Base-by-base conservation (phyloP, 30 jellyfish, hydroid and myxozoan genomes). In the Hydractinia echinata region DNA sequence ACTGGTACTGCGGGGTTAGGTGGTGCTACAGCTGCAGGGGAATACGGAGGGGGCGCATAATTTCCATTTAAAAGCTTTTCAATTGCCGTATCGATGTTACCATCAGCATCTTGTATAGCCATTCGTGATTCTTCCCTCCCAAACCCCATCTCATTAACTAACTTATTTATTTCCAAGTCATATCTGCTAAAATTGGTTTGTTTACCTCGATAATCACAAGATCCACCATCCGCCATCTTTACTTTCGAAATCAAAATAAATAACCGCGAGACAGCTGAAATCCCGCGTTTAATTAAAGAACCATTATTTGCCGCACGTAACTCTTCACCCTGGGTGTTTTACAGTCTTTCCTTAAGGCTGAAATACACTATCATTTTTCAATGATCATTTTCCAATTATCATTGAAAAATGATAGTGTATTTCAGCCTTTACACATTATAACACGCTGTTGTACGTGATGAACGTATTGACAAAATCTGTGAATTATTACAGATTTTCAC, bases 21-120 rank as follows among this genome's bases (percentile, higher is more conserved):
- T 13, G 83, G n/a, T 39, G 15, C 16, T 53, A 13, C 20, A 11
- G 3, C 21, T 10, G 21, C 14, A 18, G 10, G 66, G 48, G 96
- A 61, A 74, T 93, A 93, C 18, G 99, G 94, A 16, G 99, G 99
- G 16, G 96, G 99, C 4, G 93, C 88, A 61, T 86, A 91, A n/a
- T 66, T 74, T 18, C 96, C 96, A 1, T 82, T 58, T n/a, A 79
- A 18, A 6, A 93, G 89, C 64, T 87, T 81, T 53, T 83, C 86
- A 10, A 93, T 77, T 9, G 99, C 95, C 64, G 56, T 15, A 54
- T 93, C 88, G 11, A 87, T 55, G 55, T 93, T 79, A 20, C 99
- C 99, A 58, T 81, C 54, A 56, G 87, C 61, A 21, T 87, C 96
- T 13, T 73, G 64, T 13, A 93, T 19, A 16, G 96, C 99, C 96